Conservation (phyloP, 2,888 invertebrate genomes). For the Meteorus cinctellus region DNA sequence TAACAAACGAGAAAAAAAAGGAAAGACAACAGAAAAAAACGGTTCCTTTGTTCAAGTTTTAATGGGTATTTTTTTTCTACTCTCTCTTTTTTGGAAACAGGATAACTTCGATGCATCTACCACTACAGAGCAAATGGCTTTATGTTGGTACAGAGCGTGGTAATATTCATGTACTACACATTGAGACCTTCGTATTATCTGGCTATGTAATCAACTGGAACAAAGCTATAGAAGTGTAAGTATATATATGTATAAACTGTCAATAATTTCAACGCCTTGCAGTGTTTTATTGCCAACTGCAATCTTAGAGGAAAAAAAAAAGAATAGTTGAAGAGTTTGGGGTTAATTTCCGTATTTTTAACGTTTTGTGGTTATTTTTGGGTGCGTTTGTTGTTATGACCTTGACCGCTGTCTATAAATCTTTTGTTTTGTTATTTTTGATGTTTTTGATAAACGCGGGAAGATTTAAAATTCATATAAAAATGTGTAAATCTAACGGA, state of each 20-base stretch:
- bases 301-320: neutral
- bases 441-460: too few relatives aligned
- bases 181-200: constrained; percentile 96
- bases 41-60: neutral
- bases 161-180: constrained; percentile 97
- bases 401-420: too few relatives aligned
- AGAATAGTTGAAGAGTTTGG: neutral
- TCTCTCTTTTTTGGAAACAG: constrained; percentile 74
- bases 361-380: neutral
- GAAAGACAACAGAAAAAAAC: neutral
- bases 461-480: too few relatives aligned
- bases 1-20: too few relatives aligned
- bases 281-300: constrained; percentile 4
- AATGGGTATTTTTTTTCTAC: constrained; percentile 4
- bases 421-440: too few relatives aligned
- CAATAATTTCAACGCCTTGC: constrained; percentile 35
- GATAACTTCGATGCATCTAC: constrained; percentile 95
- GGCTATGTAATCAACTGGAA: constrained; percentile 99
- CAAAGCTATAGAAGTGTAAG: constrained; percentile 99
- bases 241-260: constrained; percentile 66
- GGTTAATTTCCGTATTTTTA: neutral
- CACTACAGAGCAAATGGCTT: constrained; percentile 98
- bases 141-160: constrained; percentile 99
- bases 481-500: too few relatives aligned
- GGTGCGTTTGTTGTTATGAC: neutral